Evolutionary conservation across 2,888 invertebrate species (phyloP).

Genomic region (Stenolophus ochropezus): DNA sequence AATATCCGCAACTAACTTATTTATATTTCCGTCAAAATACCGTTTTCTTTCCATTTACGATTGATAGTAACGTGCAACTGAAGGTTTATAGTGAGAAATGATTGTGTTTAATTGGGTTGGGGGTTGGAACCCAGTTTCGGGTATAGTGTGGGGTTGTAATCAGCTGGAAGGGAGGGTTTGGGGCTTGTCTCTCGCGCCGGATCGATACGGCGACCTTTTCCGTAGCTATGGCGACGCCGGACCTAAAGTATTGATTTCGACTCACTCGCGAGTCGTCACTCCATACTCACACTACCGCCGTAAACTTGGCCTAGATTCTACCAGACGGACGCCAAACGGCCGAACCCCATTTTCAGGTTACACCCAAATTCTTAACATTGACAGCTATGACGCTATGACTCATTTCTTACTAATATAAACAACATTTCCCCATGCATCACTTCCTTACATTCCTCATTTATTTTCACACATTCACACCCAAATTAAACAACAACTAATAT

Average conservation of each 20-base stretch:
- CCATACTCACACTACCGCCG: not conserved
- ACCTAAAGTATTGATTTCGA: slow-evolving; percentile 24
- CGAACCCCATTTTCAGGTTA: not conserved
- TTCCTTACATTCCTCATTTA: too few relatives aligned
- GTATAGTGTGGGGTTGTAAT: not conserved
- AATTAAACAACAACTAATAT: too few relatives aligned
- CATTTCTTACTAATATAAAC: too few relatives aligned
- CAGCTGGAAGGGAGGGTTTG: not conserved
- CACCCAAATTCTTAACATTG: not conserved
- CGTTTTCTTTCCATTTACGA: too few relatives aligned
- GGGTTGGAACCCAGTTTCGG: not conserved
- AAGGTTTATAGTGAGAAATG: too few relatives aligned
- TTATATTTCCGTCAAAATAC: too few relatives aligned
- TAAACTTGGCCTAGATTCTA: slow-evolving; percentile 54
- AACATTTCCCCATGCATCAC: too few relatives aligned
- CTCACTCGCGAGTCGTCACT: not conserved
- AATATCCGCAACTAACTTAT: not conserved
- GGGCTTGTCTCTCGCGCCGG: slow-evolving; percentile 3
- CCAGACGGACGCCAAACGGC: not conserved
- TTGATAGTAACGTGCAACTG: too few relatives aligned
- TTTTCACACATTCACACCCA: too few relatives aligned
- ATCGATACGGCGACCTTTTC: slow-evolving; percentile 39
- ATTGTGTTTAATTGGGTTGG: too few relatives aligned
- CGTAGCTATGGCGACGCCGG: slow-evolving; percentile 46
- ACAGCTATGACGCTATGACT: too few relatives aligned